Conservation (phyloP, 2,888 invertebrate species). For the Drosophila paranaensis region DNA sequence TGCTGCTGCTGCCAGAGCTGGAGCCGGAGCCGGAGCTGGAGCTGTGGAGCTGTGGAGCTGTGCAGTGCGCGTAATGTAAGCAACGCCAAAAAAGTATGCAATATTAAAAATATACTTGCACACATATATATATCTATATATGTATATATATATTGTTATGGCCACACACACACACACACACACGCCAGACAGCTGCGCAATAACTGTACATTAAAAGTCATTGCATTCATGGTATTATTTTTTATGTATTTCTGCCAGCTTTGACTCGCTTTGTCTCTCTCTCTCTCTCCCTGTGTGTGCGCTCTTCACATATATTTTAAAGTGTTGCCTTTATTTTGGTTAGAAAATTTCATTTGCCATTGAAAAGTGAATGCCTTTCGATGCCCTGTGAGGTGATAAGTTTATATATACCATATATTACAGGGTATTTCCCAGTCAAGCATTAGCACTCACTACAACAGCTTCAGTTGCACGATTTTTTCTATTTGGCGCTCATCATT, state of each 20-base stretch:
- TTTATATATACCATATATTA: background rate
- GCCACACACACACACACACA: constrained; percentile 15
- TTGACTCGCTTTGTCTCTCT: constrained; percentile 12
- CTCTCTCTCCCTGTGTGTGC: background rate
- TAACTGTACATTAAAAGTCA: constrained; percentile 81
- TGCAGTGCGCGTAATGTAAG: constrained; percentile 61
- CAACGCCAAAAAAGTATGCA: constrained; percentile 73
- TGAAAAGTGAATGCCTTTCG: background rate
- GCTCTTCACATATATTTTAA: constrained; percentile 44
- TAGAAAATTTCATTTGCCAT: constrained; percentile 34
- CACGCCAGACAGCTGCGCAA: constrained; percentile 75
- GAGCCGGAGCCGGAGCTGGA: constrained; percentile 8
- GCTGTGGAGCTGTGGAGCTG: constrained; percentile 5
- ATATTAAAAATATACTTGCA: constrained; percentile 67
- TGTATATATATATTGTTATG: constrained; percentile 41
- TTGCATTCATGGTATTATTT: constrained; percentile 78
- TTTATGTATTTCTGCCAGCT: constrained; percentile 61
- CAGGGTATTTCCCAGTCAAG: constrained; percentile 4
- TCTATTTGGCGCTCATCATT: constrained; percentile 43
- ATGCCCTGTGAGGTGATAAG: constrained; percentile 6
- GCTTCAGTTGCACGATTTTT: background rate
- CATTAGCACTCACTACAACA: constrained; percentile 7
- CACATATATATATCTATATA: constrained; percentile 28
- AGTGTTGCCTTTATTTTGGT: constrained; percentile 55
- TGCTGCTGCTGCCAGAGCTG: constrained; percentile 2